These are phyloP conservation scores for Coranthus polyacanthus DNA, from an alignment of 2,797 vertebrate genomes.

Conservation along the genomic window DNA sequence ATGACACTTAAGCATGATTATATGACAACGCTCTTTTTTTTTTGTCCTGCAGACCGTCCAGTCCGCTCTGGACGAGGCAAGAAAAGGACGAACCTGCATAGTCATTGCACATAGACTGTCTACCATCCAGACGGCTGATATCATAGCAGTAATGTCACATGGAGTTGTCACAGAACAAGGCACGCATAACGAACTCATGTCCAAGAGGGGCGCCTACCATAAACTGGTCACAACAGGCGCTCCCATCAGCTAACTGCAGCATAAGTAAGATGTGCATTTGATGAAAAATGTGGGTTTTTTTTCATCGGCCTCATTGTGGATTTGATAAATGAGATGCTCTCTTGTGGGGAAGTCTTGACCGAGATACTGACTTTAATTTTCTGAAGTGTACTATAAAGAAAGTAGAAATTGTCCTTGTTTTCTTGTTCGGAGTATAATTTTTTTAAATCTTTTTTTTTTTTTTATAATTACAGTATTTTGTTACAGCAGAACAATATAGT, in stretches of 20 bases:
- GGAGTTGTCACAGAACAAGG: conserved; percentile 86
- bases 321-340: background rate
- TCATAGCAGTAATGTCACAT: conserved; percentile 88
- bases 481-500: conserved; percentile 24
- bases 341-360: background rate
- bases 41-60: conserved; percentile 83
- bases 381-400: background rate
- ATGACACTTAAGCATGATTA: background rate
- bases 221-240: conserved; percentile 88
- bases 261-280: background rate
- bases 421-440: background rate
- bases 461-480: background rate
- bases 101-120: conserved; percentile 89
- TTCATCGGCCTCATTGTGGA: background rate
- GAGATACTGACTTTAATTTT: background rate
- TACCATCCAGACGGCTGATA: conserved; percentile 87
- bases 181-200: conserved; percentile 85
- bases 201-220: conserved; percentile 83
- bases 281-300: background rate
- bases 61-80: conserved; percentile 85
- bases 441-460: background rate
- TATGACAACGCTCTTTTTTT: conserved; percentile 8
- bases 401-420: background rate
- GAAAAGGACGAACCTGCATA: conserved; percentile 88
- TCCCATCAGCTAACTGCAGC: conserved; percentile 80